These are phyloP conservation scores for Corbicula japonica DNA, from an alignment of 2,888 invertebrate species.

Conservation along the genomic window DNA sequence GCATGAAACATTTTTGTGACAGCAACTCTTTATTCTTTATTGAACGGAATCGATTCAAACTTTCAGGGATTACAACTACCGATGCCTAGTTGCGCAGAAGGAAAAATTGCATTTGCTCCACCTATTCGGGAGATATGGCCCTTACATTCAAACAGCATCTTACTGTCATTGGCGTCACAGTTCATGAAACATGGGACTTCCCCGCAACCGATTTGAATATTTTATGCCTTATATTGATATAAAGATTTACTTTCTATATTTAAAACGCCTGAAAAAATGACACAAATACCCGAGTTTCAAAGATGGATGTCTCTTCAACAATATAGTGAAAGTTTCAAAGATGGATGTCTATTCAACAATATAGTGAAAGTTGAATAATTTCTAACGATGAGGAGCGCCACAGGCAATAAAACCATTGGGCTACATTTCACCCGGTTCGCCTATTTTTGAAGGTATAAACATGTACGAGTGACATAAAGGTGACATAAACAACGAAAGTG, in stretches of 20 bases:
- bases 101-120: too few relatives aligned
- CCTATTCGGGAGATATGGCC: too few relatives aligned
- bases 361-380: too few relatives aligned
- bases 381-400: neutral
- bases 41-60: slow-evolving; percentile 1
- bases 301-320: too few relatives aligned
- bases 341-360: neutral
- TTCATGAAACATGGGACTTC: too few relatives aligned
- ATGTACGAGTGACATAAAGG: neutral
- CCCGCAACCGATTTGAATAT: too few relatives aligned
- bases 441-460: neutral
- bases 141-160: neutral
- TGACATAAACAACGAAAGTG: neutral
- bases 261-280: too few relatives aligned
- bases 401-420: neutral
- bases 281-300: too few relatives aligned
- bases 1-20: too few relatives aligned
- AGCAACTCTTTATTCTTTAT: neutral
- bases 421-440: neutral
- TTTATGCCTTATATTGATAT: too few relatives aligned
- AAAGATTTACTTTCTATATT: neutral
- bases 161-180: neutral
- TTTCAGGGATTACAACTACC: neutral
- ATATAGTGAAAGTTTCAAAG: neutral
- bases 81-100: too few relatives aligned